Base-by-base conservation (phyloP, 2,113 vertebrate species). In the Pachycephala philippinensis region DNA sequence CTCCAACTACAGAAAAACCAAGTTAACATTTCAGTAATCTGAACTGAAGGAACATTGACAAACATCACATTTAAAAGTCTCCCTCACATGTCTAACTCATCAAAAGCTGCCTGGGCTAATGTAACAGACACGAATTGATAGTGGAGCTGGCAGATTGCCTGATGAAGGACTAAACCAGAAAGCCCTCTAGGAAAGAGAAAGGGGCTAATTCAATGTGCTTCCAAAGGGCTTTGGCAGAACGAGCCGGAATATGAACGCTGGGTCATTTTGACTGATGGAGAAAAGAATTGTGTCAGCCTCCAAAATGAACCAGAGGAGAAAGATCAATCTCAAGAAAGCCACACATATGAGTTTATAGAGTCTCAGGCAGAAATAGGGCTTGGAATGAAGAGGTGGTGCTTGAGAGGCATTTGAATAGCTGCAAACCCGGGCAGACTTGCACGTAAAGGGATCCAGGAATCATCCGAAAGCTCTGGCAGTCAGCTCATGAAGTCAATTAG, bases 181-280 rank as follows among this genome's bases (percentile, higher is more conserved):
- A 89, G 68, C 74, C 94, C 94, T 91, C 39, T 19, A 96, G 95
- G 96, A 96, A 93, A 88, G 90, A 95, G 78, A 95, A 88, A 90
- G 56, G 84, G 47, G 84, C 87, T 93, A 92, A 95, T 95, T 76
- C 95, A 80, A 52, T 88, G 85, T 76, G 64, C 57, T 87, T 71
- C 45, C 77, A 64, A 68, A 94, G 63, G 89, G 78, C 87, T 95
- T 71, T 82, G 94, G 66, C 89, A 96, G 70, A 96, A 79, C 2
- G 65, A 92, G 88, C 61, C 91, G 23, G 53, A 82, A 69, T 76
- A 94, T 88, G 89, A 94, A 87, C 14, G 19, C 53, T 52, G 66
- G 87, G 87, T 79, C 91, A 31, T 69, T 87, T 31, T 96, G 96
- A 96, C 70, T 92, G 87, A 95, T 80, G 95, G 81, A 76, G 78